A percentile compares a stretch with the other conserved stretches of the same genome.
These are phyloP conservation scores for Porphyrio hochstetteri DNA, from an alignment of 2,113 vertebrate genomes.

Conservation along the genomic window DNA sequence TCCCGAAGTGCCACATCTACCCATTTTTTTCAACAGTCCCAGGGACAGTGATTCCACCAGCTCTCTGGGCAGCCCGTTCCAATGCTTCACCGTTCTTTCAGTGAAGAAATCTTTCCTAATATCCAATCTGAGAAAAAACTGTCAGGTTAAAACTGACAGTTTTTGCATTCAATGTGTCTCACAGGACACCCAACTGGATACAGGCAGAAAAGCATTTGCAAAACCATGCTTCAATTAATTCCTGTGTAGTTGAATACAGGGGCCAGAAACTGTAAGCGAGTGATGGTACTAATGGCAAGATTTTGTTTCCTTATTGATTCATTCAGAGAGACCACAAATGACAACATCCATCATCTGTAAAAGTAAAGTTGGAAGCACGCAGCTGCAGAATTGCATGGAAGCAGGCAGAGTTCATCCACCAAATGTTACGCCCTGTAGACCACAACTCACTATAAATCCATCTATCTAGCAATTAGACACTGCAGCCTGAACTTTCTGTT, in stretches of 20 bases:
- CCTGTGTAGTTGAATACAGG: not conserved
- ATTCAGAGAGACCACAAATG: not conserved
- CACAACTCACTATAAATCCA: not conserved
- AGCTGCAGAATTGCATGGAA: not conserved
- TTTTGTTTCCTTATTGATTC: not conserved
- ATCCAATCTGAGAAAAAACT: not conserved
- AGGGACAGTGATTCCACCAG: too few species aligned
- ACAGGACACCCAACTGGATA: not conserved
- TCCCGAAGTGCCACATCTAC: too few species aligned
- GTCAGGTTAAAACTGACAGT: not conserved
- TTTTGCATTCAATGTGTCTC: not conserved
- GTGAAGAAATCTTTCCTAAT: too few species aligned
- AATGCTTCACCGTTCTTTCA: too few species aligned
- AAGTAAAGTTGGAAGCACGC: not conserved
- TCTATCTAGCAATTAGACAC: constrained; percentile 15
- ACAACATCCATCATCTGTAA: not conserved
- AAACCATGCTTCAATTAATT: not conserved
- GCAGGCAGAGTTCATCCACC: not conserved
- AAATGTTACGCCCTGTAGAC: not conserved
- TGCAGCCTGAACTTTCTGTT: not conserved
- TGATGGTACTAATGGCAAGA: not conserved
- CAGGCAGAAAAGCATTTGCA: not conserved
- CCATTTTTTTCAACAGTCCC: too few species aligned
- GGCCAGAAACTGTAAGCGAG: not conserved
- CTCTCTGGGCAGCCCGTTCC: too few species aligned